phyloP scores from a whole-genome alignment of 2,888 invertebrate genomes.

The Torymus auratus region DNA sequence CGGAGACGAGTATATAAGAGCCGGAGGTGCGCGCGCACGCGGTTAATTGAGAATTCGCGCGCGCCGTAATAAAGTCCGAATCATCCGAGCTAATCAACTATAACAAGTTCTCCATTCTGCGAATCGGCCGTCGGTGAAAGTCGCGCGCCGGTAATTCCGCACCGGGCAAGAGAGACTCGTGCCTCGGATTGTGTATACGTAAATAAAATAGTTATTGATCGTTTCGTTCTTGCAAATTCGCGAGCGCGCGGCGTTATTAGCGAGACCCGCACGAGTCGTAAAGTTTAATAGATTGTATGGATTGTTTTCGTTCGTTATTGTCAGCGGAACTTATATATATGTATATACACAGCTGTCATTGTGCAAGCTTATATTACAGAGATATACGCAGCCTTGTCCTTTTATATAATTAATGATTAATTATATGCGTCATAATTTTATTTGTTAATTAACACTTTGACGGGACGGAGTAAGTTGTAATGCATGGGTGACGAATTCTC shows the following conservation, averaged over 20 bases:
- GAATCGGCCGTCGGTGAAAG: conserved; percentile 7
- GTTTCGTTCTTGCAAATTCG: conserved; percentile 34
- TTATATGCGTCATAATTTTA: no score
- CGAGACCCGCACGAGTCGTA: conserved; percentile 15
- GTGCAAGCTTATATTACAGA: no score
- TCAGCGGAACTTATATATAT: background rate
- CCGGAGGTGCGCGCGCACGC: background rate
- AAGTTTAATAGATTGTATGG: conserved; percentile 14
- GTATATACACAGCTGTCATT: no score
- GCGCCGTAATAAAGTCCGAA: conserved; percentile 13
- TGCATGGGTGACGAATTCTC: no score
- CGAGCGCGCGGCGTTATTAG: conserved; percentile 19
- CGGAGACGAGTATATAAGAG: no score
- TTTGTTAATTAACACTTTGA: no score
- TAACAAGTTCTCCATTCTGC: conserved; percentile 28
- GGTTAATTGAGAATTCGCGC: conserved; percentile 35
- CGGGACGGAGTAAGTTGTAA: no score
- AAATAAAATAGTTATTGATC: conserved; percentile 41
- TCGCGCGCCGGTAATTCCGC: no score
- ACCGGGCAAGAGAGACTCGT: no score
- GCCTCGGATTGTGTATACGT: background rate
- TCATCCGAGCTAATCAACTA: conserved; percentile 39
- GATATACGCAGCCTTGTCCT: no score
- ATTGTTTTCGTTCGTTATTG: conserved; percentile 4
- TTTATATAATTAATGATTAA: no score